Evolutionary conservation across 1,140 invertebrate species (phyloP), one percentile per base, ranked within the genome.

Genomic region (Drosophila nigrodunni): DNA sequence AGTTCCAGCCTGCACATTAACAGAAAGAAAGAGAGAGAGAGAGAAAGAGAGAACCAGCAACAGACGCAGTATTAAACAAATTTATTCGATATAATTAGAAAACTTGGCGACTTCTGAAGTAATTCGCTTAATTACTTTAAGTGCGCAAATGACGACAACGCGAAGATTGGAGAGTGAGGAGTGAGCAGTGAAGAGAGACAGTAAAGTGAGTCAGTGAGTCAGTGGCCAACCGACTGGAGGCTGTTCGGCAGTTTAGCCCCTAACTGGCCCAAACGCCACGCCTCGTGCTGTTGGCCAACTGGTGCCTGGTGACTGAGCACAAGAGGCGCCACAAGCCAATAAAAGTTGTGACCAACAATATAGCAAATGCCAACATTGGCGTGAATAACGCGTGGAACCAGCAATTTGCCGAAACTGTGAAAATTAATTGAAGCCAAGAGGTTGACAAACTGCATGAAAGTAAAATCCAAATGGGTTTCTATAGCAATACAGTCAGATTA

Each of bases 41-140:
- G 61, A 25, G 44, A 34, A 15, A 39, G 67, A 25, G 58, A 34
- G 47, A 39, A 3, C 18, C 54, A 72, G 72, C 82, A 64, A 75
- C 68, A 80, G 67, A 89, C 55, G 58, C 62, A 83, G 74, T 83
- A 90, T 90, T 90, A 90, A 90, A 80, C 82, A 82, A 90, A 90
- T 90, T 90, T 90, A 87, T 90, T 90, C 82, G 80, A 90, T 90
- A 90, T 90, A 90, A 90, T 90, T 87, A 90, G 87, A 82, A 88
- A 90, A 90, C 87, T 90, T 90, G 87, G 87, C 82, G 87, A 90
- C 87, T 90, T 90, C 79, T 90, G 77, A 90, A 90, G 80, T 90
- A 87, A 90, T 87, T 80, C 82, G 77, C 82, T 83, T 90, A 90
- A 90, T 90, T 90, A 90, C 87, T 90, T 83, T 64, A 87, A 90